These are phyloP conservation scores for Montipora cactus DNA, from an alignment of 64 coral and sea anemone species.

Conservation along the genomic window DNA sequence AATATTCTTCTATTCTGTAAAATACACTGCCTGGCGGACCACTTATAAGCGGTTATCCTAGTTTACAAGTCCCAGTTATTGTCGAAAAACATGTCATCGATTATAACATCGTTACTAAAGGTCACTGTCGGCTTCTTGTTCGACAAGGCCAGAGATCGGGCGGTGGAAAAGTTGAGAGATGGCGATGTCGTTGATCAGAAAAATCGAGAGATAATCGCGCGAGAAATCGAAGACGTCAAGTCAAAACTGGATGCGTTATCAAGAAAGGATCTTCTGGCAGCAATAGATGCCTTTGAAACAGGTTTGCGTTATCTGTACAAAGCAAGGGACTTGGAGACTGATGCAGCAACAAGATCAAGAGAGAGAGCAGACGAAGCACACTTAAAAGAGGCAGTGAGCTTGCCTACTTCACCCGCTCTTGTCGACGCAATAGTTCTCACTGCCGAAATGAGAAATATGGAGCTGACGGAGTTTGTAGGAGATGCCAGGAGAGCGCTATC, in stretches of 20 bases:
- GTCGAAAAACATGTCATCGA: not conserved
- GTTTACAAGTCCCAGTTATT: too few species aligned
- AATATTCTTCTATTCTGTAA: too few species aligned
- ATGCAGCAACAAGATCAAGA: not conserved
- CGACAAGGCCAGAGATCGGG: not conserved
- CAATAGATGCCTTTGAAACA: conserved; percentile 51
- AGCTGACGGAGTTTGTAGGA: too few species aligned
- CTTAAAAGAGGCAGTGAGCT: too few species aligned
- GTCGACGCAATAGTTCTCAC: too few species aligned
- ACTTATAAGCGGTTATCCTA: too few species aligned
- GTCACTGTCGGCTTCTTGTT: not conserved
- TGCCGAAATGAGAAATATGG: too few species aligned
- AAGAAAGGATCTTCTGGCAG: conserved; percentile 41
- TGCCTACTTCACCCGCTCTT: too few species aligned
- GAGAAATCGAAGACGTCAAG: conserved; percentile 62
- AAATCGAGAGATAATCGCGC: conserved; percentile 46
- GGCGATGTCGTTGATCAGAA: conserved; percentile 57
- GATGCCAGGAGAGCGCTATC: too few species aligned
- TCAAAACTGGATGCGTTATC: conserved; percentile 61
- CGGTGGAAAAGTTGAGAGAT: not conserved
- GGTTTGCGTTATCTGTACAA: conserved; percentile 1
- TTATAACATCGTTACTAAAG: not conserved
- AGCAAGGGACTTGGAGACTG: not conserved
- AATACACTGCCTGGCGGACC: too few species aligned
- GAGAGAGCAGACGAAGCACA: too few species aligned